Percentiles rank a stretch among this genome's conserved stretches.
Conservation (phyloP, 2,113 vertebrate species). For the Xenopus tropicalis region UCB_Xtro_10.0 CM004447.2:31967501-31968000, state of each 20-base stretch:
- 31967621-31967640: background rate
- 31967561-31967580: too few relatives aligned
- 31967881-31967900: background rate
- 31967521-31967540: too few relatives aligned
- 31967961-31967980: too few relatives aligned
- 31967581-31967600: too few relatives aligned
- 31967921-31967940: too few relatives aligned
- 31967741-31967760: slow-evolving; percentile 95
- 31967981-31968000: too few relatives aligned
- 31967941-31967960: too few relatives aligned
- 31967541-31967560: too few relatives aligned
- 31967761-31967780: slow-evolving; percentile 94
- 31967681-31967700: slow-evolving; percentile 91
- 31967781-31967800: slow-evolving; percentile 59
- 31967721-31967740: slow-evolving; percentile 97
- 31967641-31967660: slow-evolving; percentile 96
- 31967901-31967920: too few relatives aligned
- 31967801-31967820: background rate
- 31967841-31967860: too few relatives aligned
- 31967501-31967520: too few relatives aligned
- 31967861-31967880: background rate
- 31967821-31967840: background rate
- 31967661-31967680: slow-evolving; percentile 95
- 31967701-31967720: slow-evolving; percentile 97
- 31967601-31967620: too few relatives aligned